Evolutionary conservation across 2,113 vertebrate genomes (phyloP), one percentile per base, ranked within the genome.

Genomic region (Malurus alboscapulatus): DNA sequence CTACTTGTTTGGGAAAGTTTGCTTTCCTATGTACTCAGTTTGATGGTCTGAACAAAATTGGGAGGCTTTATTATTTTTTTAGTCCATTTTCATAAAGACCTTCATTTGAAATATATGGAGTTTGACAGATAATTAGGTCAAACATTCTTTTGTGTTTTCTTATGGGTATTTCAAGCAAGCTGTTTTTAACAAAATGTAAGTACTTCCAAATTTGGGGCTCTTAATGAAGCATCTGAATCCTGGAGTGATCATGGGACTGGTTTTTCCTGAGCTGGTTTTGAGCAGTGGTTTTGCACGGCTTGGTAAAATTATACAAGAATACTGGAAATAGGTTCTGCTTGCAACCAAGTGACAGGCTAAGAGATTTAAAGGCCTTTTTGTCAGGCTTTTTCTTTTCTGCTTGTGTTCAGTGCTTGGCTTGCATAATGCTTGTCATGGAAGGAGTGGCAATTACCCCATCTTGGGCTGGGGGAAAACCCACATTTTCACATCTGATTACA

Each of bases 401-500:
- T 71, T 81, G 65, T 92, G 50, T 81, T 96, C 91, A 62, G 93
- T 85, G 69, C 75, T 76, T 71, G 85, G 74, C 91, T 95, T 94
- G 73, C 78, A 89, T 87, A 91, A 90, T 65, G 20, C 84, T 14
- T 85, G 84, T 93, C 91, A 51, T 74, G 48, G 94, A 90, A 93
- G 91, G 90, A 97, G 95, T 86, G 95, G 93, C 94, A 96, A 96
- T 95, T 97, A 86, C 95, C 84, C 93, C 47, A 25, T 82, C 85
- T 88, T 20, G 73, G 69, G 92, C 94, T 92, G 93, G 96, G 97
- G 90, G 74, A 95, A 95, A 94, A 68, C 78, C 71, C 45, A 1
- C 78, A 47, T 95, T 97, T 97, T 97, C 94, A 95, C 92, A 92
- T 84, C 95, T 97, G 94, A 92, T 95, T 94, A 72, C 88, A 95